Evolutionary conservation across 37 sponge, comb jelly and placozoan genomes (phyloP).

Genomic region (Ianthella basta): DNA sequence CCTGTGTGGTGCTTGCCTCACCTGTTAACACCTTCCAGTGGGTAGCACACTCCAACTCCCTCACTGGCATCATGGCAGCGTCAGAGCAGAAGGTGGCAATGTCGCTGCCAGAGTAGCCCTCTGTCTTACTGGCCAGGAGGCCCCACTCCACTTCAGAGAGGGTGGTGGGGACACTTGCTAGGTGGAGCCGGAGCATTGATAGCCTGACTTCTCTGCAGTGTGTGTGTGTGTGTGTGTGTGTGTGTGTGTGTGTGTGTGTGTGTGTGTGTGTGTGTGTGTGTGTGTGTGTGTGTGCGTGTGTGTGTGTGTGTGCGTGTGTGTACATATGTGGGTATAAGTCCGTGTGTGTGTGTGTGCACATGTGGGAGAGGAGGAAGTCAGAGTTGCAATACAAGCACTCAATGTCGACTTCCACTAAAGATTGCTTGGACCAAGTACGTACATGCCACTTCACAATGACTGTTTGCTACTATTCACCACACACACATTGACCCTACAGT

Average conservation of each 20-base stretch:
- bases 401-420: background rate
- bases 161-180: background rate
- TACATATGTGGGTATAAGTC: too few species aligned
- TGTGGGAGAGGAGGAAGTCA: background rate
- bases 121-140: constrained; percentile 49
- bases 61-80: constrained; percentile 73
- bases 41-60: constrained; percentile 64
- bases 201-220: constrained; percentile 39
- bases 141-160: constrained; percentile 64
- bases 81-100: constrained; percentile 68
- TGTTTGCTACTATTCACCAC: background rate
- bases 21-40: constrained; percentile 48
- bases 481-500: background rate
- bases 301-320: background rate
- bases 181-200: constrained; percentile 37
- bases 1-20: too few species aligned
- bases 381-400: background rate
- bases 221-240: background rate
- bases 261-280: background rate
- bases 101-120: constrained; percentile 87
- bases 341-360: background rate
- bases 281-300: background rate
- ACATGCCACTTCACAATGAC: background rate
- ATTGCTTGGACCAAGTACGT: background rate
- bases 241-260: background rate